Base-by-base conservation (phyloP, 2,797 vertebrate genomes). In the Pseudomugil tenellus region DNA sequence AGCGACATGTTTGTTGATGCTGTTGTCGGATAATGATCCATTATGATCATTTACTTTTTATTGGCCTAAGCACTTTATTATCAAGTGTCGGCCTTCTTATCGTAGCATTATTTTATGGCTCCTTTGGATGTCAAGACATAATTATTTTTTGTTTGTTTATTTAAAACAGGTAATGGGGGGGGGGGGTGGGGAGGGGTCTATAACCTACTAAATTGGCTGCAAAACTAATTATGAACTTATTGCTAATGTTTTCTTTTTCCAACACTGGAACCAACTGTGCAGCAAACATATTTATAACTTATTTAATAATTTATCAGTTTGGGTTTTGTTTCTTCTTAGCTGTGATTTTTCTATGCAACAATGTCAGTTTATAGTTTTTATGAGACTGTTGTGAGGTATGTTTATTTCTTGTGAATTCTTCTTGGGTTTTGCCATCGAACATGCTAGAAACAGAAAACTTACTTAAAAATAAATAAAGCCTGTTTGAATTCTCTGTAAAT, bases 331-430 rank as follows among this genome's bases (percentile, higher is more conserved):
- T 53, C 48, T 23, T 84, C 66, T 79, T 67, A 32, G 79, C 71
- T 37, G 80, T 81, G 63, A 49, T 76, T 61, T 77, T 81, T 89
- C 88, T 90, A 89, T 90, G 87, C 90, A 90, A 88, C 71, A 23
- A 46, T 79, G 72, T 81, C 65, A 29, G 12, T 70, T 77, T 70
- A 34, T 51, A 29, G 25, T 77, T 63, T 28, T 63, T 58, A 63
- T 64, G 75, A 76, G 39, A 57, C 70, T 62, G 59, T 70, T 72
- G 69, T 86, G 25, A 23, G 46, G 61, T 65, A 39, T 48, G 8
- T 74, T 66, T 51, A 23, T 6, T 31, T 31, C 3, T 59, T 63
- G 29, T 72, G n/a, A 74, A 64, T 65, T 54, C 32, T 21, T 11
- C 1, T 2, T 10, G 8, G 19, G n/a, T 43, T 31, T 55, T 23